Percentiles rank a stretch among this genome's conserved stretches.
These are phyloP conservation scores for Catocala fraxini DNA, from an alignment of 2,888 invertebrate species.

Conservation along the genomic window DNA sequence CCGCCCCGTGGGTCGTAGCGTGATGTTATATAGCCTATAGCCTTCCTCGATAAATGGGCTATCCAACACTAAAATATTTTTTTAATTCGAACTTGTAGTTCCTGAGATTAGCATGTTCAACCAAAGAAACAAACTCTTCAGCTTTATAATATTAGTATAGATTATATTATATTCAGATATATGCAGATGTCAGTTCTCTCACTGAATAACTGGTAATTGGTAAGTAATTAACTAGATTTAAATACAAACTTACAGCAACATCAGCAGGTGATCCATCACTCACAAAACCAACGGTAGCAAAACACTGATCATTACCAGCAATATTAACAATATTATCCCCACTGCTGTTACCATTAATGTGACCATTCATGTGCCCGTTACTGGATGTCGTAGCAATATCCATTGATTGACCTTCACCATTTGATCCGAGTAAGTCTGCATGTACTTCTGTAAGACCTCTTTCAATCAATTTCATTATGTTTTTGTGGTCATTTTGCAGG, in stretches of 20 bases:
- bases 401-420: conserved; percentile 34
- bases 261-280: conserved; percentile 94
- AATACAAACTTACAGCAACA: conserved; percentile 88
- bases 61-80: too few species aligned
- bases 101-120: too few species aligned
- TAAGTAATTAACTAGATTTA: too few species aligned
- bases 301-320: conserved; percentile 57
- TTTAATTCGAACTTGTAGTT: too few species aligned
- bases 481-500: conserved; percentile 96
- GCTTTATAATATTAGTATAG: too few species aligned
- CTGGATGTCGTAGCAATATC: conserved; percentile 21
- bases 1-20: too few species aligned
- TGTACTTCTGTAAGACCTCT: conserved; percentile 90
- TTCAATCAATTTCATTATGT: conserved; percentile 94
- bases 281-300: conserved; percentile 92
- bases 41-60: too few species aligned
- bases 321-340: conserved; percentile 25
- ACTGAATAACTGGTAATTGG: too few species aligned
- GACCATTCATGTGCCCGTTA: conserved; percentile 46
- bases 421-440: conserved; percentile 64
- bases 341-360: conserved; percentile 29
- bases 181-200: too few species aligned
- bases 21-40: too few species aligned
- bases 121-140: too few species aligned
- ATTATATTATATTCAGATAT: too few species aligned